These are phyloP conservation scores for Serranus cabrilla DNA, from an alignment of 2,797 vertebrate genomes.

Conservation along the genomic window DNA sequence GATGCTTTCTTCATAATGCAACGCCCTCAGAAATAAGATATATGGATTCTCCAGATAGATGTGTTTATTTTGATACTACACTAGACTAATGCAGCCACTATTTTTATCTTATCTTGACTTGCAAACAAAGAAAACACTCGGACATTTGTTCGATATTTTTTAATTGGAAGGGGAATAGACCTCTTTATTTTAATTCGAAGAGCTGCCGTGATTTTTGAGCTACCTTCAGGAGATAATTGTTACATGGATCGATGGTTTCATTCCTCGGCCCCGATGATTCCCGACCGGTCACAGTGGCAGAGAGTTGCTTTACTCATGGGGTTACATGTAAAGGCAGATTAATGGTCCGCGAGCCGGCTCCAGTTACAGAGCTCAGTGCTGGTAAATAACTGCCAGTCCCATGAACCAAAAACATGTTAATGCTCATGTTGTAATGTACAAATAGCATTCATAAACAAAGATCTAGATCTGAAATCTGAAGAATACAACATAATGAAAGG, in stretches of 20 bases:
- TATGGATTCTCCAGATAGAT: background rate
- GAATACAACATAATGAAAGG: background rate
- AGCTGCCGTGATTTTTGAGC: constrained; percentile 41
- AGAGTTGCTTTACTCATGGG: constrained; percentile 35
- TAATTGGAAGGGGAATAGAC: constrained; percentile 43
- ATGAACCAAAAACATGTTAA: background rate
- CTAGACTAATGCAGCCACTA: background rate
- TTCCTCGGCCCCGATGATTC: constrained; percentile 23
- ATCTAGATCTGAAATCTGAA: background rate
- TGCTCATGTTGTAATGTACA: background rate
- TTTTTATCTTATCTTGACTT: background rate
- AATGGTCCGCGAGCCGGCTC: constrained; percentile 32
- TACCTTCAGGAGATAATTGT: constrained; percentile 55
- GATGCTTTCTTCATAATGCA: constrained; percentile 21
- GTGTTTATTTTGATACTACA: constrained; percentile 5
- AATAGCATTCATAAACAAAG: background rate
- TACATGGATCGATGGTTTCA: constrained; percentile 56
- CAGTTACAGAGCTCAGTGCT: constrained; percentile 18
- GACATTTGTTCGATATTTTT: constrained; percentile 6
- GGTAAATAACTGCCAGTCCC: background rate
- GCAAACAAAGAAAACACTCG: background rate
- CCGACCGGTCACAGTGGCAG: constrained; percentile 22
- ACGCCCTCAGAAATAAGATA: constrained; percentile 9
- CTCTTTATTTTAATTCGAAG: constrained; percentile 46
- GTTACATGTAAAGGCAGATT: constrained; percentile 34